phyloP scores from a whole-genome alignment of 2,888 invertebrate species.

The Hyles lineata region DNA sequence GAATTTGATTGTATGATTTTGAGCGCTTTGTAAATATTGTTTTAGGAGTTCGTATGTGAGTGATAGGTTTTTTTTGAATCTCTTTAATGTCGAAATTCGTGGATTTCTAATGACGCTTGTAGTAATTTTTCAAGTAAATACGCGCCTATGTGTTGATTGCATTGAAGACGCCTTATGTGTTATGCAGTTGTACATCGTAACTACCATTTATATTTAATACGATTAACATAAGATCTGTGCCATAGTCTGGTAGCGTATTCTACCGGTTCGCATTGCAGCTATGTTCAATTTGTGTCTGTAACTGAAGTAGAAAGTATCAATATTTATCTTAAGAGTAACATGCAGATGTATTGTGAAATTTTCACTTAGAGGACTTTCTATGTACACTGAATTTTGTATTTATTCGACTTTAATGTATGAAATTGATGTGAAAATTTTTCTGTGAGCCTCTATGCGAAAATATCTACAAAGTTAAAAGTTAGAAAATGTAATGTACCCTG shows the following conservation, averaged over 20 bases:
- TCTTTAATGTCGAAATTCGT: constrained; percentile 67
- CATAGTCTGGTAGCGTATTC: constrained; percentile 79
- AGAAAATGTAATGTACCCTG: constrained; percentile 41
- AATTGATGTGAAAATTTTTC: background rate
- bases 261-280: constrained; percentile 75
- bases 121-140: constrained; percentile 43
- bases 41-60: constrained; percentile 81
- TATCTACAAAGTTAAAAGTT: constrained; percentile 21
- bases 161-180: constrained; percentile 10
- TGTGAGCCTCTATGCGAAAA: constrained; percentile 14
- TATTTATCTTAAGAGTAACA: constrained; percentile 67
- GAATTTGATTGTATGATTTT: constrained; percentile 77
- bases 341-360: constrained; percentile 50
- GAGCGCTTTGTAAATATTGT: constrained; percentile 83
- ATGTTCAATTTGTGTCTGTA: constrained; percentile 76
- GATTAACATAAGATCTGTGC: constrained; percentile 74
- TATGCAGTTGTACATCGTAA: constrained; percentile 26
- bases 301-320: constrained; percentile 69
- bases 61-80: constrained; percentile 80
- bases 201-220: constrained; percentile 29
- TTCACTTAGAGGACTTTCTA: constrained; percentile 30
- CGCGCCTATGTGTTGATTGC: constrained; percentile 28
- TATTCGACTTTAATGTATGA: background rate
- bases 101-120: constrained; percentile 57
- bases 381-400: background rate